Conservation (phyloP, 2,113 vertebrate species). For the Hippocampus guttulatus region DNA sequence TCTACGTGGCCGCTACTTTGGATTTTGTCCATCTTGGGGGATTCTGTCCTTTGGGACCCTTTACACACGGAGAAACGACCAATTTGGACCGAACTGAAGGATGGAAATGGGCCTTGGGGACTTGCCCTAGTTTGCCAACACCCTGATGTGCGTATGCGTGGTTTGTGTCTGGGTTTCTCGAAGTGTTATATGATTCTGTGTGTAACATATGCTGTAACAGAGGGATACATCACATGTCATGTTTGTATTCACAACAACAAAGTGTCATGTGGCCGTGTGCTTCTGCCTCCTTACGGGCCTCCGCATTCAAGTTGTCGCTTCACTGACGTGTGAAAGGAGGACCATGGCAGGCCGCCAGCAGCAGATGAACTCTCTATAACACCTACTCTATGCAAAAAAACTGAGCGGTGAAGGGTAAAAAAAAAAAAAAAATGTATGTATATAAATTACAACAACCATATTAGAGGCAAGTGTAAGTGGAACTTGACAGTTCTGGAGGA, state of each 20-base stretch:
- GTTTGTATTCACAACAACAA: slow-evolving; percentile 23
- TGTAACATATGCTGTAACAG: slow-evolving; percentile 46
- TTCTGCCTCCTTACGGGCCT: slow-evolving; percentile 21
- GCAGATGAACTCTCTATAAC: slow-evolving; percentile 18
- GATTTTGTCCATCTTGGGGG: too few relatives aligned
- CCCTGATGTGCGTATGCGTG: slow-evolving; percentile 8
- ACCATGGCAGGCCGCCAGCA: slow-evolving; percentile 7
- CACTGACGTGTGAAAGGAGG: slow-evolving; percentile 42
- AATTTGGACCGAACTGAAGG: neutral
- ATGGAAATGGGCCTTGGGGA: neutral
- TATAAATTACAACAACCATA: slow-evolving; percentile 29
- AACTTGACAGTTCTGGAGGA: slow-evolving; percentile 49
- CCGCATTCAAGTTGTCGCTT: slow-evolving; percentile 7
- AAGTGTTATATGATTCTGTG: slow-evolving; percentile 31
- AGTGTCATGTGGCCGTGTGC: slow-evolving; percentile 1
- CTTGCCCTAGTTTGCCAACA: neutral
- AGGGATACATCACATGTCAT: slow-evolving; percentile 51
- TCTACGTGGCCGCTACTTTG: neutral
- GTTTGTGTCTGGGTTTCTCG: slow-evolving; percentile 11
- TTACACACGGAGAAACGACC: neutral
- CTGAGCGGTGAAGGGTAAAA: slow-evolving; percentile 45
- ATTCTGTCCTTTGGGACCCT: slow-evolving; percentile 3
- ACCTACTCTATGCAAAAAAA: slow-evolving; percentile 28
- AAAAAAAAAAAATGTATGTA: neutral
- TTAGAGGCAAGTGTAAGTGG: slow-evolving; percentile 17